Evolutionary conservation across 2,797 vertebrate genomes (phyloP).

Genomic region (Gadopsis bispinosus): DNA sequence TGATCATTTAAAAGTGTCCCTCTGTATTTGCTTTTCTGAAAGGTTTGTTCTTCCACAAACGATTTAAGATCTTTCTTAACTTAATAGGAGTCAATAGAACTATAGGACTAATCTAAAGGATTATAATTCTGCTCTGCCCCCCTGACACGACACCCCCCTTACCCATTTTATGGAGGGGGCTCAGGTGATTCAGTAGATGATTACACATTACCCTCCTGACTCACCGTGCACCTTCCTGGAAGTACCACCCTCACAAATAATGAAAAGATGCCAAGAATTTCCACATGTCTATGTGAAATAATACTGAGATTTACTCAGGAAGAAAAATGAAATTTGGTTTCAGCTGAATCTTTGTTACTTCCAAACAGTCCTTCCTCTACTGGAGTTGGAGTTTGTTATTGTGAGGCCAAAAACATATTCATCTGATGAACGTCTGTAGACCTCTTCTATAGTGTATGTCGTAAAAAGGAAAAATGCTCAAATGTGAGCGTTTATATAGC

Average conservation of each 20-base stretch:
- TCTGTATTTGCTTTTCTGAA: background rate
- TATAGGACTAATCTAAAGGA: background rate
- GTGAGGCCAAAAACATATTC: background rate
- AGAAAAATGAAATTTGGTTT: slow-evolving; percentile 2
- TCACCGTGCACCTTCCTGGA: slow-evolving; percentile 73
- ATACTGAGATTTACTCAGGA: slow-evolving; percentile 8
- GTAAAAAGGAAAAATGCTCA: background rate
- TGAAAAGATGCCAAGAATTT: slow-evolving; percentile 49
- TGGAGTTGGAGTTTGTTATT: background rate
- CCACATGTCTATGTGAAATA: slow-evolving; percentile 44
- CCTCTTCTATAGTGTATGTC: background rate
- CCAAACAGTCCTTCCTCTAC: background rate
- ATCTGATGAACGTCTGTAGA: background rate
- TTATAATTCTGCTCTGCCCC: slow-evolving; percentile 3
- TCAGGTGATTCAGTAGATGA: slow-evolving; percentile 72
- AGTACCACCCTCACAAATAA: slow-evolving; percentile 60
- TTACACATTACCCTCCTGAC: slow-evolving; percentile 68
- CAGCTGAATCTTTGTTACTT: slow-evolving; percentile 3
- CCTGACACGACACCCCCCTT: background rate
- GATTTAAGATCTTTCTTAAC: slow-evolving; percentile 6
- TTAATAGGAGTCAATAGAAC: too few species aligned
- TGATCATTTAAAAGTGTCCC: background rate
- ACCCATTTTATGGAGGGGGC: background rate
- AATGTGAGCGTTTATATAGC: background rate
- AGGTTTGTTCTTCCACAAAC: slow-evolving; percentile 15